These are phyloP conservation scores for Malacoctenus gilli DNA, from an alignment of 2,797 vertebrate genomes.

Conservation along the genomic window DNA sequence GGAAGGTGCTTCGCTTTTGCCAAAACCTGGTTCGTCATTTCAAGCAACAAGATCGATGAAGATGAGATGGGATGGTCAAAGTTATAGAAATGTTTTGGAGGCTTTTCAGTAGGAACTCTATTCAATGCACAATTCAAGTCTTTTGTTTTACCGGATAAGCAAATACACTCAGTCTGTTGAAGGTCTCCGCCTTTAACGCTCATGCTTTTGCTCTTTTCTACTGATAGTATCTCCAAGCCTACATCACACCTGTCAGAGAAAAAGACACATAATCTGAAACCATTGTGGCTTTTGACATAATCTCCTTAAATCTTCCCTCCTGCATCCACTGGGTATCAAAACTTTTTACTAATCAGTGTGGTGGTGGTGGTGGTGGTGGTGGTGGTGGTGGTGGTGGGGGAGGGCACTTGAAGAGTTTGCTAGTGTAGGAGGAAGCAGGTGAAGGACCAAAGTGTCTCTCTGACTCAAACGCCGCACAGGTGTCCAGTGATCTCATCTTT, in stretches of 20 bases:
- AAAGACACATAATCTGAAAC: constrained; percentile 15
- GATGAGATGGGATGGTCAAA: too few species aligned
- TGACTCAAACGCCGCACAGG: constrained; percentile 69
- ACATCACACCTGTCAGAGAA: constrained; percentile 18
- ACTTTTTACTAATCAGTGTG: constrained; percentile 33
- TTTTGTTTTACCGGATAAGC: too few species aligned
- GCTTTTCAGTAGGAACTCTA: too few species aligned
- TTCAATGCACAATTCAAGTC: too few species aligned
- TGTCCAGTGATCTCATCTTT: constrained; percentile 72
- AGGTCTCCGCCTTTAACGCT: too few species aligned
- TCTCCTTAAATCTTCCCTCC: constrained; percentile 41
- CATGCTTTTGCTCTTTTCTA: too few species aligned
- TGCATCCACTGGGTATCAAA: constrained; percentile 45
- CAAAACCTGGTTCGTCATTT: too few species aligned
- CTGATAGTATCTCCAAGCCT: neutral
- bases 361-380: too few species aligned
- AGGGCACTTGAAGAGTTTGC: constrained; percentile 58
- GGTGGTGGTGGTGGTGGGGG: too few species aligned
- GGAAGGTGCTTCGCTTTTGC: constrained; percentile 6
- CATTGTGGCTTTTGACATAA: constrained; percentile 13
- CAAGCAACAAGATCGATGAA: too few species aligned
- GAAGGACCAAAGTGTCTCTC: constrained; percentile 53
- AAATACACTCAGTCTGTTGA: too few species aligned
- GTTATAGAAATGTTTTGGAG: too few species aligned
- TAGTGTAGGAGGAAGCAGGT: constrained; percentile 69